phyloP scores from a whole-genome alignment of 2,797 vertebrate species.

The Graptemys geographica region DNA sequence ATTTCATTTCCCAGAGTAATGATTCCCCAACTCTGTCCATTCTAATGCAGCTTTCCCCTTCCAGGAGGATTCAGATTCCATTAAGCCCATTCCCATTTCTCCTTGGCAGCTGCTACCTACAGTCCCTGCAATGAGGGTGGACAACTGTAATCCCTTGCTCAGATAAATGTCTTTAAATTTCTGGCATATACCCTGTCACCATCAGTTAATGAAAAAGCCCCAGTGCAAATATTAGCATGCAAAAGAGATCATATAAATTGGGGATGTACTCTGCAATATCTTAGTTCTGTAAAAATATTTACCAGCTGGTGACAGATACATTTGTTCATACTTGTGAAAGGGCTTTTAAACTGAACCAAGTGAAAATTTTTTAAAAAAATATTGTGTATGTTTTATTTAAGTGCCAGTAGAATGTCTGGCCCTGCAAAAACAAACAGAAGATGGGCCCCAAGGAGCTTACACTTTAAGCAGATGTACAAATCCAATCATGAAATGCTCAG shows the following conservation, averaged over 20 bases:
- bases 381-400: not conserved
- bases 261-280: not conserved
- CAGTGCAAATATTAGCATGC: rapidly evolving
- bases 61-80: not conserved
- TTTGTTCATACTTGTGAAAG: not conserved
- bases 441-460: not conserved
- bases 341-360: not conserved
- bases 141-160: not conserved
- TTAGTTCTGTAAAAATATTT: not conserved
- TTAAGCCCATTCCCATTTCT: not conserved
- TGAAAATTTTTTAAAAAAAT: not conserved
- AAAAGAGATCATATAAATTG: not conserved
- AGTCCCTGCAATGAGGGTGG: not conserved
- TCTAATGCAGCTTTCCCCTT: not conserved
- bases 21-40: not conserved
- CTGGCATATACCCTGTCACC: not conserved
- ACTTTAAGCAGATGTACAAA: not conserved
- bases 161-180: slow-evolving; percentile 1
- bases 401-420: not conserved
- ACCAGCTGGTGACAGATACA: not conserved
- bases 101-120: not conserved
- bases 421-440: not conserved
- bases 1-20: not conserved
- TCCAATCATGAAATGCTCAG: not conserved
- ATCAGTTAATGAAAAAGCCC: not conserved